Percentiles rank a stretch among this genome's conserved stretches.
These are phyloP conservation scores for Porites rus DNA, from an alignment of 92 coral and sea anemone species.

Conservation along the genomic window DNA sequence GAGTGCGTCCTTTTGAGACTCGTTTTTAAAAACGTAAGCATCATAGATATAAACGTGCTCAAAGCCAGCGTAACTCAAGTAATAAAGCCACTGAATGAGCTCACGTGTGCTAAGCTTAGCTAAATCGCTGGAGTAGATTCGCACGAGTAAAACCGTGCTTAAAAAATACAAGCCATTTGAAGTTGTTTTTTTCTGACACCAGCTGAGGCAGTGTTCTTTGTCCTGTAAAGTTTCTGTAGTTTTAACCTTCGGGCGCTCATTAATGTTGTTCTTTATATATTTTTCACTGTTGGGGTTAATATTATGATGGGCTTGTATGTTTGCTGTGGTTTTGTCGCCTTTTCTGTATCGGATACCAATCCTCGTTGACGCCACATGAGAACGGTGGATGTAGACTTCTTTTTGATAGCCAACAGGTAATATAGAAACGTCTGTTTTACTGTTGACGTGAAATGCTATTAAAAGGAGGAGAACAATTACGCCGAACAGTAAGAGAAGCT, in stretches of 20 bases:
- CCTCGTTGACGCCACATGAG: not conserved
- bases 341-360: not conserved
- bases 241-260: too few species aligned
- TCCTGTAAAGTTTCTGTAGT: too few species aligned
- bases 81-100: constrained; percentile 73
- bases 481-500: not conserved
- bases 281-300: not conserved
- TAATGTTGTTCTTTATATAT: not conserved
- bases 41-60: constrained; percentile 78
- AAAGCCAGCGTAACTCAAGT: constrained; percentile 71
- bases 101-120: constrained; percentile 72
- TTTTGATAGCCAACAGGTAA: not conserved
- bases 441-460: not conserved
- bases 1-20: constrained; percentile 70
- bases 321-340: not conserved
- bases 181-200: constrained; percentile 64
- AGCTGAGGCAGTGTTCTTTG: constrained; percentile 33
- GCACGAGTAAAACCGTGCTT: constrained; percentile 69
- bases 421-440: not conserved
- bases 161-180: constrained; percentile 52
- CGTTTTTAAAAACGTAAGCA: constrained; percentile 65
- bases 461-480: not conserved
- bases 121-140: constrained; percentile 59
- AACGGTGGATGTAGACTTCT: not conserved
- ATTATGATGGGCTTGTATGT: not conserved